Conservation (phyloP, 2,797 vertebrate genomes). For the Argyrosomus regius region DNA sequence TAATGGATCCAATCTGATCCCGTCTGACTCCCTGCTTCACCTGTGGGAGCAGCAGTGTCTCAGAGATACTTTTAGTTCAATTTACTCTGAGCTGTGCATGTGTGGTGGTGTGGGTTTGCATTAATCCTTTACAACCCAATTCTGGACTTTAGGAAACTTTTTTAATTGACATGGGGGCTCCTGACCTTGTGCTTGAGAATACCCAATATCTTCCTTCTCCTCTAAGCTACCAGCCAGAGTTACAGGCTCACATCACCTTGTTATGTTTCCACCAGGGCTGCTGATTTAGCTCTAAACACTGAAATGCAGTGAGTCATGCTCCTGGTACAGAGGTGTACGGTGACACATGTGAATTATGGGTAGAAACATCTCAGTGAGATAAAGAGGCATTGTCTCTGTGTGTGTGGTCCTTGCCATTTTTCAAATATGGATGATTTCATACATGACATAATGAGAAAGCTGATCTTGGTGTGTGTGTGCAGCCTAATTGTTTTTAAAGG, state of each 20-base stretch:
- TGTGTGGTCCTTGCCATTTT: neutral
- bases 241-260: neutral
- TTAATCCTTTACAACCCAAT: neutral
- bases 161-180: neutral
- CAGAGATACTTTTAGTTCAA: constrained; percentile 17
- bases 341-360: constrained; percentile 11
- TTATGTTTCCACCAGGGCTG: neutral
- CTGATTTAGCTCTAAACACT: constrained; percentile 1
- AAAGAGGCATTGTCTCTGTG: neutral
- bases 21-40: constrained; percentile 34
- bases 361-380: constrained; percentile 1
- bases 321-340: neutral
- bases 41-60: constrained; percentile 20
- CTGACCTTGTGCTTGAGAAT: constrained; percentile 7
- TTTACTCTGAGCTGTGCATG: constrained; percentile 11
- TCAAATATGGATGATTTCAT: constrained; percentile 5
- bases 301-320: constrained; percentile 19
- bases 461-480: neutral
- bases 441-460: neutral
- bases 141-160: constrained; percentile 8
- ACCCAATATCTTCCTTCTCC: constrained; percentile 2
- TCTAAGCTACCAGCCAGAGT: neutral
- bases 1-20: constrained; percentile 50
- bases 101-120: neutral
- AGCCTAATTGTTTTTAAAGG: neutral